Base-by-base conservation (phyloP, 2,113 vertebrate species). In the Ameiurus melas region DNA sequence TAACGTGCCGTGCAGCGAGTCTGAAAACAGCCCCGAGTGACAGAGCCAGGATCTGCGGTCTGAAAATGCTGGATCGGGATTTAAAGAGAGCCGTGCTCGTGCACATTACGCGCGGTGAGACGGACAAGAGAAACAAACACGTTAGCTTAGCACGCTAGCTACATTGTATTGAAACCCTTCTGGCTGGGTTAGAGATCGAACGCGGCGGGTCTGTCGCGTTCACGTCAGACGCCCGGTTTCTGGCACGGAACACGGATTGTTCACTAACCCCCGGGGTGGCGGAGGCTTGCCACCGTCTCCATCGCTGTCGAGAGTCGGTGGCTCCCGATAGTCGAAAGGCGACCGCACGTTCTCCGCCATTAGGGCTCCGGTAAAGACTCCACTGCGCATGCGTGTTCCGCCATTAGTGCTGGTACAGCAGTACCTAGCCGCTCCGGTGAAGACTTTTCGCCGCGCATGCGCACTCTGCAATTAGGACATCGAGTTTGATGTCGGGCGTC, bases 341-440 rank as follows among this genome's bases (percentile, higher is more conserved):
- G 95, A 96, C 90, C 95, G 94, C 84, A 96, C 95, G 91, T 93
- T 96, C 94, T 96, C 95, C 95, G 95, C 95, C 95, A 96, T 96
- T 95, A 95, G 12, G 77, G 94, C 91, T 92, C 94, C 93, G 92
- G 93, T 93, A 92, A 88, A 90, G 82, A 33, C 86, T 89, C 13
- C 68, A 92, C 51, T 82, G 93, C 94, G 95, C 95, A 95, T 94
- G 95, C 91, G 94, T 91, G 83, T 33, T 58, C 85, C 70, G 71
- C 85, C 85, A 77, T 57, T 55, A 77, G 33, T 51, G 33, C 33
- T 60, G 20, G 57, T 62, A 36, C 30, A 36, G 80, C 39, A 62
- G 33, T 83, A 83, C 80, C 80, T 83, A 39, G 12, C 57, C 33
- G 20, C 80, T 83, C 57, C 33, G 80, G 57, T 62, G 8, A 62